Evolutionary conservation across 1,140 invertebrate species (phyloP), one percentile per base, ranked within the genome.

Genomic region (Aphis craccivora): DNA sequence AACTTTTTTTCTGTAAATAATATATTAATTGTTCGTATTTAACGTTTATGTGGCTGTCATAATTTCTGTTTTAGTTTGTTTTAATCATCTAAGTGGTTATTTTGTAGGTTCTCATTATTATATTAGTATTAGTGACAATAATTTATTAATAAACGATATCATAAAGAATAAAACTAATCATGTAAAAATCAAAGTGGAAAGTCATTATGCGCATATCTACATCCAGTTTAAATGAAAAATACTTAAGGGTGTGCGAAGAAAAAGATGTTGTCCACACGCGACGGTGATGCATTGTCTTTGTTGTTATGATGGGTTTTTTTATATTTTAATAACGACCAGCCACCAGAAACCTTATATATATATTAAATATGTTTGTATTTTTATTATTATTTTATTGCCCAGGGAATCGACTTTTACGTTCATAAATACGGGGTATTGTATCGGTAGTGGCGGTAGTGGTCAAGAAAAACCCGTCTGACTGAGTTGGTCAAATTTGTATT

Each of bases 401-500:
- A 8, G 45, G 48, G 45, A n/a, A 48, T 88, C 45, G 45, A 35
- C 45, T 35, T 53, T 87, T 20, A 8, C 22, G 14, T 35, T 51
- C 2, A 53, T 55, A 55, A 18, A 25, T 89, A 89, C 25, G n/a
- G n/a, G n/a, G n/a, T 37, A 30, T 37, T 23, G 18, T 37, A 23
- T 89, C 7, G 35, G 51, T 3, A 9, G 22, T 20, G n/a, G 53
- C 8, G 22, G 48, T 2, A 7, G n/a, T 20, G 48, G 88, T 89
- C 88, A 53, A 86, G 51, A 89, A 48, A 89, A 87, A 20, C 3
- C 23, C 1, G n/a, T 40, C 18, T 53, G 48, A 55, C 88, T 25
- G 23, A 23, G 23, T 23, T 55, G 51, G 88, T 55, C 48, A 90
- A 60, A 90, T 90, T 90, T 90, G 30, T 60, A 60, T 90, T 90